Evolutionary conservation across 2,113 vertebrate species (phyloP).

Genomic region (Hyaena hyaena): DNA sequence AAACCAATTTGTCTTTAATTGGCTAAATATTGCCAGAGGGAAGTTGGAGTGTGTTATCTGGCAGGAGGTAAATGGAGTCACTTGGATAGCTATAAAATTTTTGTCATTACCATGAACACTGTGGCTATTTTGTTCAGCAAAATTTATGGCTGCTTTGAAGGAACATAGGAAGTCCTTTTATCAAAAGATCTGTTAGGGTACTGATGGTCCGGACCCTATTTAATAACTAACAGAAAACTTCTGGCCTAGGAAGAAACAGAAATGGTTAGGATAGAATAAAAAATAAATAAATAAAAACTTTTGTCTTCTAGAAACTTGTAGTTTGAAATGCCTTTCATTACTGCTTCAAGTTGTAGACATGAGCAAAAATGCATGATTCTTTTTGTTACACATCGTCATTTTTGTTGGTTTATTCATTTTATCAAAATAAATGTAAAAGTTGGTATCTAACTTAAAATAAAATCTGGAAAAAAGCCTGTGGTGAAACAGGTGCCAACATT

Average conservation of each 20-base stretch:
- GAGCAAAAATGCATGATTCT: background rate
- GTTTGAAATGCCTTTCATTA: background rate
- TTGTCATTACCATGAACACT: background rate
- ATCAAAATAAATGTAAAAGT: background rate
- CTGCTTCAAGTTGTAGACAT: background rate
- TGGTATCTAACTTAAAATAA: background rate
- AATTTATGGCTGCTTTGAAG: slow-evolving; percentile 23
- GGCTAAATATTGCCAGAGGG: background rate
- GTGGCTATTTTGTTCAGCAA: background rate
- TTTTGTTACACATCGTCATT: background rate
- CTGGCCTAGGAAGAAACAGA: background rate
- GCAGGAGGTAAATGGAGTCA: background rate
- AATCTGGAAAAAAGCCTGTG: background rate
- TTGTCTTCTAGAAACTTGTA: background rate
- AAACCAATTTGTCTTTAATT: background rate
- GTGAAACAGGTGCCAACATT: background rate
- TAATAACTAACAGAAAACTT: background rate
- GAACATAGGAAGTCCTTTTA: background rate
- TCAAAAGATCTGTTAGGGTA: background rate
- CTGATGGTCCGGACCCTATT: background rate
- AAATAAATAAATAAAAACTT: background rate
- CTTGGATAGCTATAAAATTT: background rate
- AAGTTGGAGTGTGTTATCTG: background rate
- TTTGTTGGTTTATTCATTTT: background rate
- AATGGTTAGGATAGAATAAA: background rate